Percentiles rank a stretch among this genome's conserved stretches.
These are phyloP conservation scores for Seriola dumerili DNA, from an alignment of 2,113 vertebrate species.

Conservation along the genomic window DNA sequence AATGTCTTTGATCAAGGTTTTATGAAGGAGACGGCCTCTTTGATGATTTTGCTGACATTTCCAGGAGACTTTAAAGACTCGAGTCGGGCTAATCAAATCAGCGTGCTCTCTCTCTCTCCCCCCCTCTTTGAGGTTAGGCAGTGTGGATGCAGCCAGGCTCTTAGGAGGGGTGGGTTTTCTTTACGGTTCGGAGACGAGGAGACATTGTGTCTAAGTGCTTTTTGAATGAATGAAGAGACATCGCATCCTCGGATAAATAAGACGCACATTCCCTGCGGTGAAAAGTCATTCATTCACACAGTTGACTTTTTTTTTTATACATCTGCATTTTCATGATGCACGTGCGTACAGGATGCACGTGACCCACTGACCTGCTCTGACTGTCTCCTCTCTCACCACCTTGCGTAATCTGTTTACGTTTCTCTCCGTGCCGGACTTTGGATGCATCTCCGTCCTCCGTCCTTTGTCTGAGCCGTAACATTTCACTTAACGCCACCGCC, in stretches of 20 bases:
- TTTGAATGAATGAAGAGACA: constrained; percentile 25
- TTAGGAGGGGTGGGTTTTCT: constrained; percentile 10
- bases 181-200: constrained; percentile 35
- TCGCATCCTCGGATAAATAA: too few species aligned
- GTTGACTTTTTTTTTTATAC: too few species aligned
- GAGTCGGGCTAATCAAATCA: constrained; percentile 72
- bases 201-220: constrained; percentile 42
- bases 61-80: constrained; percentile 74
- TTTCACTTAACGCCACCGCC: constrained; percentile 21
- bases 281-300: not conserved
- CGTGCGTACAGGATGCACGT: too few species aligned
- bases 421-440: not conserved
- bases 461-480: constrained; percentile 18
- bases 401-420: not conserved
- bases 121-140: constrained; percentile 37
- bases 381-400: too few species aligned
- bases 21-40: constrained; percentile 71
- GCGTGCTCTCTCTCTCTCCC: constrained; percentile 20
- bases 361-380: constrained; percentile 17
- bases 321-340: too few species aligned
- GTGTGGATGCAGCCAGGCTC: constrained; percentile 28
- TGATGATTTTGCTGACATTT: constrained; percentile 81
- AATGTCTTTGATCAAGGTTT: constrained; percentile 83
- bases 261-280: not conserved
- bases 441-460: not conserved